Evolutionary conservation across 2,888 invertebrate genomes (phyloP).

Genomic region (Acanthopleura granulata): DNA sequence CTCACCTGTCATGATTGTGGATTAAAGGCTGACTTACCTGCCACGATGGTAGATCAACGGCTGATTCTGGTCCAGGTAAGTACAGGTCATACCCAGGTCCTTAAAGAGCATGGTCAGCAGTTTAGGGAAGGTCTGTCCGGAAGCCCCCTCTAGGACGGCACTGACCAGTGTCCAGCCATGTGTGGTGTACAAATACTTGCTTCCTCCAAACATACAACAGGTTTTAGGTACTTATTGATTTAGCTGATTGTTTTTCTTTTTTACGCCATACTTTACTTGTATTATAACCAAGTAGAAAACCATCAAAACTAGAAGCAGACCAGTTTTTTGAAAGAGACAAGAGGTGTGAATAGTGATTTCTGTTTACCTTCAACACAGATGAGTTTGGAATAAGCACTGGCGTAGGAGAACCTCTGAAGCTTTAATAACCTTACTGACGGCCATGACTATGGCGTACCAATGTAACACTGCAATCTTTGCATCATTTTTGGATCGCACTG

Average conservation of each 20-base stretch:
- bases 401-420: no score
- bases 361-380: no score
- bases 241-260: neutral
- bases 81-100: conserved; percentile 72
- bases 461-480: no score
- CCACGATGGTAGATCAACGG: conserved; percentile 72
- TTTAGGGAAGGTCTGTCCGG: conserved; percentile 58
- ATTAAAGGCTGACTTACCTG: conserved; percentile 60
- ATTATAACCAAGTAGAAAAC: no score
- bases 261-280: no score
- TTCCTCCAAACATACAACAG: conserved; percentile 43
- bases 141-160: conserved; percentile 73
- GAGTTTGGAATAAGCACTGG: no score
- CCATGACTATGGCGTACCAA: no score
- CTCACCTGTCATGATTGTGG: neutral
- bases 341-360: no score
- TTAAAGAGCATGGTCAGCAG: conserved; percentile 66
- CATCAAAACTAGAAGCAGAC: no score
- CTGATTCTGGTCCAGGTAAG: conserved; percentile 72
- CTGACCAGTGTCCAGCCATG: conserved; percentile 74
- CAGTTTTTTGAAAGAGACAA: no score
- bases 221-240: neutral
- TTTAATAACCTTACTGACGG: no score
- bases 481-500: no score
- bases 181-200: conserved; percentile 73